A percentile compares a stretch with the other conserved stretches of the same genome.
These are phyloP conservation scores for Halictus ligatus DNA, from an alignment of 2,888 invertebrate species.

Conservation along the genomic window DNA sequence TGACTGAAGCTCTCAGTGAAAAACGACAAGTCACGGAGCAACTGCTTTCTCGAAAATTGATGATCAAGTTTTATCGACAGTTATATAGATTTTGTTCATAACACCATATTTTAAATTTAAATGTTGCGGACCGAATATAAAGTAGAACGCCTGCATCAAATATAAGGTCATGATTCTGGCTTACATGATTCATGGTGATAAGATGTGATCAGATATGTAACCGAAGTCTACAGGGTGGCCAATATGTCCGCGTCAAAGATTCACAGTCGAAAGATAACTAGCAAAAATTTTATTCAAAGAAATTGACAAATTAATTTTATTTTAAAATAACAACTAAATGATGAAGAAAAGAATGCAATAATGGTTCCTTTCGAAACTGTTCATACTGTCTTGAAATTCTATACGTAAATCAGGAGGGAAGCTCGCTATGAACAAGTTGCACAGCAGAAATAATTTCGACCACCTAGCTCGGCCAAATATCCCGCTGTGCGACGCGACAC, in stretches of 20 bases:
- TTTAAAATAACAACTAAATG: not conserved
- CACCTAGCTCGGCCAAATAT: not conserved
- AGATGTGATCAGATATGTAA: not conserved
- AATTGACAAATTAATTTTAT: not conserved
- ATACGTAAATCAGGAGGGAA: not conserved
- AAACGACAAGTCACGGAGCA: not conserved
- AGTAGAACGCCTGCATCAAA: not conserved
- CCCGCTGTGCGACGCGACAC: not conserved
- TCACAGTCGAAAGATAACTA: not conserved
- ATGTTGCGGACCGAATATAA: not conserved
- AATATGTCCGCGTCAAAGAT: not conserved
- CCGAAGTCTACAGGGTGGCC: not conserved
- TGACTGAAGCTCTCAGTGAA: not conserved
- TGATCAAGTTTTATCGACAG: not conserved
- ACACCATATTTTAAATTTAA: constrained; percentile 6
- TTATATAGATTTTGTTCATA: constrained; percentile 6
- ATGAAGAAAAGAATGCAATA: not conserved
- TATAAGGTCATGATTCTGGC: not conserved
- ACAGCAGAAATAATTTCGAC: not conserved
- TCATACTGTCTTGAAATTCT: not conserved
- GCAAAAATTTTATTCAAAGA: not conserved
- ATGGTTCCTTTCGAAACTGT: not conserved
- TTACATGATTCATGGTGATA: constrained; percentile 1
- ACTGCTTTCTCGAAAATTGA: not conserved
- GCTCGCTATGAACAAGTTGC: not conserved